Evolutionary conservation across 2,888 invertebrate genomes (phyloP), one percentile per base, ranked within the genome.

Genomic region (Drosophila peninsularis): DNA sequence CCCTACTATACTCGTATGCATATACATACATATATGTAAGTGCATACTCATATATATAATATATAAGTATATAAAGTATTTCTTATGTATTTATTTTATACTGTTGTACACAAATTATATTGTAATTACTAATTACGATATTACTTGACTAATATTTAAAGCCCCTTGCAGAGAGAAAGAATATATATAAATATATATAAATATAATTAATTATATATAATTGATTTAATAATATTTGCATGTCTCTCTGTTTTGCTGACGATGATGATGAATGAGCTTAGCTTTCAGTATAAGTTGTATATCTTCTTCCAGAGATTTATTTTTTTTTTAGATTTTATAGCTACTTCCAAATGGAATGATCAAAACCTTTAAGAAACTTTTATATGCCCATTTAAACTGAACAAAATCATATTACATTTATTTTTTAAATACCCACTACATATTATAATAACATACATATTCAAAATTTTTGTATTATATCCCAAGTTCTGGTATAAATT

Each of bases 1-100:
- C 44, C 6, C 36, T 66, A 49, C n/a, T 49, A 13, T 66, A 60
- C 10, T 69, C 41, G 19, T 57, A 13, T 52, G 13, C 14, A 49
- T 7, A 32, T 27, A 19, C 27, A 34, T 45, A 9, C 9, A 11
- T 24, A 5, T 24, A 30, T 30, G 6, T 45, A 27, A 0, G 10
- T 27, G 1, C 27, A n/a, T 27, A 45, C 9, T 5, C 3, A n/a
- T 44, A 44, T 27, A 27, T 44, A 44, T 30, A 30, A 6, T 24
- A 44, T 24, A 27, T 44, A 27, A 3, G 11, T 41, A 41, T 19
- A 19, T 44, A 21, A 32, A 34, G 49, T 34, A 50, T 50, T 50
- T 62, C 30, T 17, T 42, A 37, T 55, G n/a, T 49, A 34, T 70
- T 44, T 52, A 44, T 42, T 45, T 17, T 4, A 32, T 9, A 13